phyloP scores from a whole-genome alignment of 2,113 vertebrate species.

The Chamaetylas fuelleborni region DNA sequence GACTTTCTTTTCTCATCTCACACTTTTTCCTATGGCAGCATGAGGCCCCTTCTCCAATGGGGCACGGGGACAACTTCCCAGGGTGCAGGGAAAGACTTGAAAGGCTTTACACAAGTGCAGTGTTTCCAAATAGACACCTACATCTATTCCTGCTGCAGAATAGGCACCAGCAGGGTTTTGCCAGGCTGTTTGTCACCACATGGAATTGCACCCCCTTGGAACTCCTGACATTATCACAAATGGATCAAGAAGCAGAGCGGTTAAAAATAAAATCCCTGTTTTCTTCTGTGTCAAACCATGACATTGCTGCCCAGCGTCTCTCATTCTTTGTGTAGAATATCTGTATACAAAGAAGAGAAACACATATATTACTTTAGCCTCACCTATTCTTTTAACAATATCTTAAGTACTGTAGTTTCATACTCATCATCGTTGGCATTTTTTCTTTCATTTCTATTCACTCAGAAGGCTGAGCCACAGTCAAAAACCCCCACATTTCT shows the following conservation, averaged over 20 bases:
- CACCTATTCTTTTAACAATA: not conserved
- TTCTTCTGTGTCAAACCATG: not conserved
- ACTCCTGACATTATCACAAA: not conserved
- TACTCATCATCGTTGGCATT: not conserved
- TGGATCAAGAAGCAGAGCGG: not conserved
- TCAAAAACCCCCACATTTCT: not conserved
- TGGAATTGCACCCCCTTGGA: not conserved
- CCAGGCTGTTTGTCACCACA: not conserved
- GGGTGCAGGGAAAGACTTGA: not conserved
- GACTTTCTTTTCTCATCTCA: not conserved
- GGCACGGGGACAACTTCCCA: not conserved
- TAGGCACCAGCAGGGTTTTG: not conserved
- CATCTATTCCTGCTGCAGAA: not conserved
- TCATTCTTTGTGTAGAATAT: not conserved
- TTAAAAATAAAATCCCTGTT: not conserved
- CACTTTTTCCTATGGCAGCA: not conserved
- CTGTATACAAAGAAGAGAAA: not conserved
- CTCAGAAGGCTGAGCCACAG: not conserved
- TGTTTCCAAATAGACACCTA: not conserved
- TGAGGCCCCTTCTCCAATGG: not conserved
- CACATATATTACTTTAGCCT: not conserved
- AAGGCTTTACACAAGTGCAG: not conserved
- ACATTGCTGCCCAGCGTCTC: not conserved
- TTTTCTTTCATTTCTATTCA: not conserved
- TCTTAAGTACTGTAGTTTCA: not conserved